These are phyloP conservation scores for Venustoraphidia nigricollis DNA, from an alignment of 2,888 invertebrate species.

Conservation along the genomic window DNA sequence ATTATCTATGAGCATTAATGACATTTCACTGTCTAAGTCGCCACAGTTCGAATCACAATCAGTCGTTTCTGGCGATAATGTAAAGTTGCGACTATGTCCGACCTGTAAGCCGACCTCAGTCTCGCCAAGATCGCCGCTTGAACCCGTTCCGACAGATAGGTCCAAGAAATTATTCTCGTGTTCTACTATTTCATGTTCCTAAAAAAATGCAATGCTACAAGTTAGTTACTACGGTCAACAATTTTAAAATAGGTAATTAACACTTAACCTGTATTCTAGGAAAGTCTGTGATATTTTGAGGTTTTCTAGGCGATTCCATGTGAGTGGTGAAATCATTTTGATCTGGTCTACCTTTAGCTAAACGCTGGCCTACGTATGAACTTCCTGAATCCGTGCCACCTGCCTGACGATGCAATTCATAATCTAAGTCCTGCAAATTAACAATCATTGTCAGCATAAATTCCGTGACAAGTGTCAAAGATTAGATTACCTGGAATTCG, in stretches of 20 bases:
- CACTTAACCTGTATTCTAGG: constrained; percentile 34
- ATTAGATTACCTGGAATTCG: constrained; percentile 29
- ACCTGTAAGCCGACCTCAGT: constrained; percentile 45
- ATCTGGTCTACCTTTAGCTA: constrained; percentile 41
- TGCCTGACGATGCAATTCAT: constrained; percentile 56
- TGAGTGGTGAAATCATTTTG: constrained; percentile 25
- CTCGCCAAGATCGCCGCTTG: constrained; percentile 48
- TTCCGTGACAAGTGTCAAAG: background rate
- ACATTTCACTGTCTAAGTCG: constrained; percentile 76
- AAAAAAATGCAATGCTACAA: constrained; percentile 6
- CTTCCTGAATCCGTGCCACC: constrained; percentile 37
- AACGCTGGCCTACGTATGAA: constrained; percentile 60
- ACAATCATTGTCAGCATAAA: background rate
- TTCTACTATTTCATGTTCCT: constrained; percentile 33
- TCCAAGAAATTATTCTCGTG: constrained; percentile 43
- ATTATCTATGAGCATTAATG: constrained; percentile 57
- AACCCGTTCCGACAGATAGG: constrained; percentile 42
- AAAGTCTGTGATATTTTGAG: constrained; percentile 39
- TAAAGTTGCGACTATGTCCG: constrained; percentile 68
- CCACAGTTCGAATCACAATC: constrained; percentile 80
- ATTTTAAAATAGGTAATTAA: background rate
- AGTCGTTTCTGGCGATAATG: constrained; percentile 82
- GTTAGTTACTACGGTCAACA: background rate
- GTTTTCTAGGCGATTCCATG: constrained; percentile 41
- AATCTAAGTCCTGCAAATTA: constrained; percentile 49